These are phyloP conservation scores for Numida meleagris DNA, from an alignment of 2,113 vertebrate species.

Conservation along the genomic window DNA sequence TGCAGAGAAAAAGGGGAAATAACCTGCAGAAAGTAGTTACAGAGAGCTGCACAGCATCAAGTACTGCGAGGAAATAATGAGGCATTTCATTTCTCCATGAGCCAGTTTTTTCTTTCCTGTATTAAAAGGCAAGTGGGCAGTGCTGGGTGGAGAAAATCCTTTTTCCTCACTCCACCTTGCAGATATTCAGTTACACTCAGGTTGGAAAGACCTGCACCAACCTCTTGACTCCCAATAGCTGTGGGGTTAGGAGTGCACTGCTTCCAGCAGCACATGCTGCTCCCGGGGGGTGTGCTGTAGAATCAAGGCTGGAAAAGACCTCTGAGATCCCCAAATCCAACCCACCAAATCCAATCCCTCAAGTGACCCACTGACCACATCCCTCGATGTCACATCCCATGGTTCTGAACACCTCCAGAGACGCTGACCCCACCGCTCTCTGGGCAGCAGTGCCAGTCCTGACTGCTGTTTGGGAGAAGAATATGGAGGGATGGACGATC, in stretches of 20 bases:
- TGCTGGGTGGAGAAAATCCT: neutral
- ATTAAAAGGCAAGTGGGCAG: neutral
- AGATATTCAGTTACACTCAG: neutral
- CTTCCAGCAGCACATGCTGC: neutral
- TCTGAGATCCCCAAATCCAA: no score
- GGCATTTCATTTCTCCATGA: neutral
- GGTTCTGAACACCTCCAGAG: no score
- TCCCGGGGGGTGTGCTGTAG: neutral
- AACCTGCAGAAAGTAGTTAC: neutral
- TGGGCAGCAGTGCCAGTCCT: no score
- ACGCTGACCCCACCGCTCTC: no score
- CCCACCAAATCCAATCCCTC: no score
- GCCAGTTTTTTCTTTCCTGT: neutral
- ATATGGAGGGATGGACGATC: no score
- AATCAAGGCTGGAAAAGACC: no score
- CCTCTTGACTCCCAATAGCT: neutral
- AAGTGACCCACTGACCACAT: no score
- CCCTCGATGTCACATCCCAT: no score
- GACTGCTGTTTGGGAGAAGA: no score
- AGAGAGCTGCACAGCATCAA: neutral
- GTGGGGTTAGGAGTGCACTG: neutral
- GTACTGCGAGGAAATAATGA: neutral
- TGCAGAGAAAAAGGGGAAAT: neutral
- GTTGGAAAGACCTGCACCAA: neutral
- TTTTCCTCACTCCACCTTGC: neutral